A percentile compares a stretch with the other conserved stretches of the same genome.
Conservation (phyloP, 2,797 vertebrate species). For the Myripristis murdjan region DNA sequence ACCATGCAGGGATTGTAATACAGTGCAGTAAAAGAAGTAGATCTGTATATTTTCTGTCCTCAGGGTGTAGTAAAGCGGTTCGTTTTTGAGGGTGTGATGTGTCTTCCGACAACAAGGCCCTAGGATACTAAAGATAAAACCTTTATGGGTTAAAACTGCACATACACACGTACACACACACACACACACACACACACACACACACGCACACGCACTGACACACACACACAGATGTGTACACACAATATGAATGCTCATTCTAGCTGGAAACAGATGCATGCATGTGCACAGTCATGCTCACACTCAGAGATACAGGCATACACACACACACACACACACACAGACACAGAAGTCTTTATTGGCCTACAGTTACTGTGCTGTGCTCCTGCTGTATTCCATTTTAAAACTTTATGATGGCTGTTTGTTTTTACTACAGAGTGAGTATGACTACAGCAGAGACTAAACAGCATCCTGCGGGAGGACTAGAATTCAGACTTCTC, state of each 20-base stretch:
- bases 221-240: no score
- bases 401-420: constrained; percentile 44
- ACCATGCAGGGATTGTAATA: constrained; percentile 38
- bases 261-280: no score
- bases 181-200: constrained; percentile 6
- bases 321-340: background rate
- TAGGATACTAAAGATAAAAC: constrained; percentile 58
- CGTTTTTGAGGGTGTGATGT: constrained; percentile 38
- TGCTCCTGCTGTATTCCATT: constrained; percentile 32
- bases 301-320: no score
- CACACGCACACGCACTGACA: no score
- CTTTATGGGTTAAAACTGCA: constrained; percentile 41
- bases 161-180: constrained; percentile 10
- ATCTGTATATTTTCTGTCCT: constrained; percentile 40
- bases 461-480: background rate
- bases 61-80: constrained; percentile 55
- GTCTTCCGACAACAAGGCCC: constrained; percentile 62
- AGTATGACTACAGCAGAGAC: no score
- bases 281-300: no score
- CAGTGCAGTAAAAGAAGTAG: constrained; percentile 54
- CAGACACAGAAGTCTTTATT: no score
- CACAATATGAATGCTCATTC: no score
- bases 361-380: constrained; percentile 18
- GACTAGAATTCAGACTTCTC: no score
- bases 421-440: constrained; percentile 34